These are phyloP conservation scores for Semnornis frantzii DNA, from an alignment of 2,113 vertebrate species.

Conservation along the genomic window DNA sequence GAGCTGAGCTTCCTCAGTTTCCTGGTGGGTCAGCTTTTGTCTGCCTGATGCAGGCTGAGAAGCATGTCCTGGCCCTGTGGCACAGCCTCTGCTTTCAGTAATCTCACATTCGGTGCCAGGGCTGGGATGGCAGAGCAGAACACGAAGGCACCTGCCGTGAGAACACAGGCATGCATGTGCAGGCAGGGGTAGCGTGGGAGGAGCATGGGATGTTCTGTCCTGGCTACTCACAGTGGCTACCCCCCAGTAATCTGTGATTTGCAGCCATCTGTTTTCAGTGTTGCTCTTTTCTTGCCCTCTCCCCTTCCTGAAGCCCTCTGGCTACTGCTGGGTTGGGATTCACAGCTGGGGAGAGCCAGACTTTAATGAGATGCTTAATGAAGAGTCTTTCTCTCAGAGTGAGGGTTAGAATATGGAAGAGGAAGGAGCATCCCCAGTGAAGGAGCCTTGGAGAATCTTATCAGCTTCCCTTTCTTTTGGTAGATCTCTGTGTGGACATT, in stretches of 20 bases:
- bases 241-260: not conserved
- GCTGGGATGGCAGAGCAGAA: not conserved
- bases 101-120: not conserved
- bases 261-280: slow-evolving; percentile 3
- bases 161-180: not conserved
- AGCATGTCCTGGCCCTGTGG: not conserved
- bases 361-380: not conserved
- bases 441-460: not conserved
- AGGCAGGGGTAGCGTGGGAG: not conserved
- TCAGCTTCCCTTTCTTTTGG: slow-evolving; percentile 36
- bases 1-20: not conserved
- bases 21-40: not conserved
- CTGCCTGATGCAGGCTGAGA: not conserved
- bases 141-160: not conserved
- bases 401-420: not conserved
- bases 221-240: not conserved
- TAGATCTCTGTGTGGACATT: slow-evolving; percentile 84
- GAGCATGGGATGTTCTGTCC: not conserved
- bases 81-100: not conserved
- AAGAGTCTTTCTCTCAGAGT: not conserved
- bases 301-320: not conserved
- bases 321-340: not conserved
- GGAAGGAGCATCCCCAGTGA: not conserved
- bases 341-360: not conserved
- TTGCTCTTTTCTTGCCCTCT: not conserved